Evolutionary conservation across 1,140 invertebrate genomes (phyloP), one percentile per base, ranked within the genome.

Genomic region (Pachypeltis micranthus): DNA sequence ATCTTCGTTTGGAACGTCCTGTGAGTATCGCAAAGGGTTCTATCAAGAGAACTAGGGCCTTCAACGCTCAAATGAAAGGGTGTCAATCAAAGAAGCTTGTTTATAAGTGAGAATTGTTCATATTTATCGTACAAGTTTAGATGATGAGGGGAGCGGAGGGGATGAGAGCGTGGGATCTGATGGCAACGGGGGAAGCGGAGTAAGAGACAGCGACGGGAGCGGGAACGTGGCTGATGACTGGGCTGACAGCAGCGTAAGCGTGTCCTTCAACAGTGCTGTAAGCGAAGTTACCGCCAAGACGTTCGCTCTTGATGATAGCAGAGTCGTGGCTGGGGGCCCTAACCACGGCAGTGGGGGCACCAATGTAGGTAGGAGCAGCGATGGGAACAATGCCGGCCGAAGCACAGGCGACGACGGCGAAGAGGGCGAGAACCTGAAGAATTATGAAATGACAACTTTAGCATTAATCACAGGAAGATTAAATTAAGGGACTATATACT

Each of bases 221-320:
- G 25, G 59, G 55, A 23, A 68, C 68, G 59, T 69, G 63, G 16
- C 65, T 57, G 28, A 81, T 68, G 56, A 79, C 68, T 34, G 78
- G 79, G 59, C 69, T 69, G 65, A 77, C 67, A 23, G 73, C 72
- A 51, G 74, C 72, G 70, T 79, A 80, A 19, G 79, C 78, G 66
- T 80, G 79, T 47, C 73, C 75, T 69, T 81, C 78, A 62, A 76
- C 71, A 61, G 76, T 73, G 64, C 74, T 76, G 72, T 81, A 81
- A 28, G 79, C 77, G 69, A 81, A 81, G 74, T 79, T 80, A 57
- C 78, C 70, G 51, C 79, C 79, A 24, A 80, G 67, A 4, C 78
- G 70, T 67, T 80, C 76, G 25, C 73, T 75, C 65, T 77, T 72
- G 70, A 81, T 77, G 65, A 78, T 72, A 58, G 80, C 80, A 55